Evolutionary conservation across 2,797 vertebrate species (phyloP).

Genomic region (Limosa lapponica): DNA sequence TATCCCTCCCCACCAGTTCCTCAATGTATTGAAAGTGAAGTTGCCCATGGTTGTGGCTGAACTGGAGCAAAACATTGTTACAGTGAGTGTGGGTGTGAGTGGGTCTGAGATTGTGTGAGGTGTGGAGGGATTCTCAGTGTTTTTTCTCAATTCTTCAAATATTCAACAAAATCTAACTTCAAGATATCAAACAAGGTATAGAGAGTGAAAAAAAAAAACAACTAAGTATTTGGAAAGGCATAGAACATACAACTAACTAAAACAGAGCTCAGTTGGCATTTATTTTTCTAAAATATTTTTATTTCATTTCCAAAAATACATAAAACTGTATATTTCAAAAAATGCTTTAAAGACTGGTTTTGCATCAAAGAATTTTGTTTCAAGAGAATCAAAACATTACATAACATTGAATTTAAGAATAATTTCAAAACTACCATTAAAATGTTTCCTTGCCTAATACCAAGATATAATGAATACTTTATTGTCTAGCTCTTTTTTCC

Average conservation of each 20-base stretch:
- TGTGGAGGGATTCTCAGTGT: fast-evolving
- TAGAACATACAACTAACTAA: not conserved
- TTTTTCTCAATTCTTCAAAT: not conserved
- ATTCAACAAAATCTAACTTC: not conserved
- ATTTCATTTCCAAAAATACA: not conserved
- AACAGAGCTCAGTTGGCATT: not conserved
- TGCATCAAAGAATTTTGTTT: not conserved
- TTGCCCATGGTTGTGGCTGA: not conserved
- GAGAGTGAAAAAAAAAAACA: not conserved
- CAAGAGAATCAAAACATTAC: not conserved
- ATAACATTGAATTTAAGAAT: not conserved
- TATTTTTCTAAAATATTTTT: not conserved
- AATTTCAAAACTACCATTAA: not conserved
- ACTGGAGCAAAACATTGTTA: fast-evolving
- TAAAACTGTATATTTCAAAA: not conserved
- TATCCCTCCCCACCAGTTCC: not conserved
- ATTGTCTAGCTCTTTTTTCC: not conserved
- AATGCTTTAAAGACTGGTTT: not conserved
- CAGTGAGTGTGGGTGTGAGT: fast-evolving
- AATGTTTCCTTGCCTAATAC: not conserved
- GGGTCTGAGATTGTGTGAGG: fast-evolving
- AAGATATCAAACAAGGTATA: not conserved
- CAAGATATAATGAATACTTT: not conserved
- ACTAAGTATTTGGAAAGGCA: not conserved
- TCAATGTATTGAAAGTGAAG: fast-evolving